Conservation (phyloP, 2,113 vertebrate species). For the Junco hyemalis region DNA sequence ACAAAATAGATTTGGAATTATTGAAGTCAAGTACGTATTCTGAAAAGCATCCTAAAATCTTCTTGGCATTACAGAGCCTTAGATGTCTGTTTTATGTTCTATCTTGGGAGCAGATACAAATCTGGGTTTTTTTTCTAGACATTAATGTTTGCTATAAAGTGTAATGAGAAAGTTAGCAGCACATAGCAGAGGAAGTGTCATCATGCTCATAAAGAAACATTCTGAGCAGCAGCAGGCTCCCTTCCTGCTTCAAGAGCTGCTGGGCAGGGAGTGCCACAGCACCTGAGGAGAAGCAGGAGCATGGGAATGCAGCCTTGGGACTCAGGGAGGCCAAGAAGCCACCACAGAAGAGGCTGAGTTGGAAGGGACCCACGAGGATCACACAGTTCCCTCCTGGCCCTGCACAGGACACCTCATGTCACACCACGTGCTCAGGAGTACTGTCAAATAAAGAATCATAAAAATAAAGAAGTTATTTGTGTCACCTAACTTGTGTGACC, state of each 20-base stretch:
- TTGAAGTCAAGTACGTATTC: constrained; percentile 10
- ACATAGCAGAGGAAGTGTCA: neutral
- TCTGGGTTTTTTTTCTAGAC: neutral
- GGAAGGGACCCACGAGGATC: neutral
- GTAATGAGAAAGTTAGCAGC: constrained; percentile 25
- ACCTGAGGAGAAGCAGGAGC: neutral
- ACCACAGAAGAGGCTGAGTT: neutral
- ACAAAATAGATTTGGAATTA: constrained; percentile 35
- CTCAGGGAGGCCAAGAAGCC: neutral
- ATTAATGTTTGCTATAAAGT: constrained; percentile 12
- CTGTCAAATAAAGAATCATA: neutral
- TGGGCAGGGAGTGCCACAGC: neutral
- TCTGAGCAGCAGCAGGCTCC: neutral
- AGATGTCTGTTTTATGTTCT: constrained; percentile 35
- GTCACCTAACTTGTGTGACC: neutral
- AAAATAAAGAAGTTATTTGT: neutral
- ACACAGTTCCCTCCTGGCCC: neutral
- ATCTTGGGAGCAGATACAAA: constrained; percentile 32
- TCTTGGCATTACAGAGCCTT: neutral
- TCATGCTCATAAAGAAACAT: neutral
- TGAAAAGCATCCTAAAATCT: neutral
- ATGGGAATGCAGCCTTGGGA: fast-evolving
- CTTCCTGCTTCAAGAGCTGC: neutral
- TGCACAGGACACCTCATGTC: neutral
- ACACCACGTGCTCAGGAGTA: fast-evolving